Percentiles rank a stretch among this genome's conserved stretches.
Conservation (phyloP, 2,113 vertebrate species). For the Narcine bancroftii region DNA sequence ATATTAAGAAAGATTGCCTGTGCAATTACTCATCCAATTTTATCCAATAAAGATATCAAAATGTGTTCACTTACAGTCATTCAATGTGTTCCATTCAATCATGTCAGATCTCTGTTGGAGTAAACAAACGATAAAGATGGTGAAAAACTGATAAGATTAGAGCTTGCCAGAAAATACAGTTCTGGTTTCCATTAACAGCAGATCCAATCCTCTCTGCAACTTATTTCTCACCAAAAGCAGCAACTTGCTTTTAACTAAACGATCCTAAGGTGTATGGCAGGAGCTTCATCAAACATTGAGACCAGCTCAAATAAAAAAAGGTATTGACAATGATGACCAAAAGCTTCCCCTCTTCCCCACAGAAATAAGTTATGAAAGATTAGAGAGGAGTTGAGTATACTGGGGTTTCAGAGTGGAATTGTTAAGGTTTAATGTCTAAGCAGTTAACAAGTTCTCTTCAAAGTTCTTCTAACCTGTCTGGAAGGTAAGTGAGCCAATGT, state of each 20-base stretch:
- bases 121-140: conserved; percentile 15
- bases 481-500: too few species aligned
- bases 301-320: neutral
- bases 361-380: neutral
- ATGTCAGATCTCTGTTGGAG: neutral
- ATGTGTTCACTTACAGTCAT: conserved; percentile 18
- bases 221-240: neutral
- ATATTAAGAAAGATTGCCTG: conserved; percentile 28
- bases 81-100: conserved; percentile 23
- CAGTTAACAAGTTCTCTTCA: too few species aligned
- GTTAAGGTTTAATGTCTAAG: neutral
- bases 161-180: neutral
- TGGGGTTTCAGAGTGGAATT: neutral
- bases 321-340: neutral
- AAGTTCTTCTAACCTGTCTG: too few species aligned
- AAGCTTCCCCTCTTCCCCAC: neutral
- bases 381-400: neutral
- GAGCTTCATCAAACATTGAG: neutral
- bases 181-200: neutral
- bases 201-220: neutral
- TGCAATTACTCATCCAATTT: neutral
- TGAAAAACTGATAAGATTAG: conserved; percentile 4
- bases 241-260: neutral
- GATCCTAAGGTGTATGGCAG: neutral
- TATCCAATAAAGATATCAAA: neutral